Evolutionary conservation across 2,113 vertebrate genomes (phyloP).

Genomic region (Epinephelus lanceolatus): DNA sequence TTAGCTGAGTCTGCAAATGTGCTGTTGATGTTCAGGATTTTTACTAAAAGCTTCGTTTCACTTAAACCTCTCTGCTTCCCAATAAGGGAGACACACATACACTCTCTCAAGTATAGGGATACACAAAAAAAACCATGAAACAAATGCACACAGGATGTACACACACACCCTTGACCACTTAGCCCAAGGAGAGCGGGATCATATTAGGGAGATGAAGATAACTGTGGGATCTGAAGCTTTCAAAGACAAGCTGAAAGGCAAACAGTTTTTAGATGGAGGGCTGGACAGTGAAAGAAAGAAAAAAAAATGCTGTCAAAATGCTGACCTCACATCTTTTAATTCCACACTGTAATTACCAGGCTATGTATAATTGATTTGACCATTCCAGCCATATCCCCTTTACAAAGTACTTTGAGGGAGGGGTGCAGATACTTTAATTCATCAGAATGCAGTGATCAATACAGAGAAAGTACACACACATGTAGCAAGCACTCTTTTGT

Average conservation of each 20-base stretch:
- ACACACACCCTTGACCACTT: conserved; percentile 65
- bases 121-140: conserved; percentile 24
- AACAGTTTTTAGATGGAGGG: conserved; percentile 55
- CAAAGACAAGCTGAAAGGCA: conserved; percentile 52
- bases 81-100: conserved; percentile 27
- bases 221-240: conserved; percentile 63
- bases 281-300: conserved; percentile 21
- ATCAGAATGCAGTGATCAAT: conserved; percentile 70
- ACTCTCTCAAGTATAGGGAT: conserved; percentile 26
- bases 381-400: conserved; percentile 75
- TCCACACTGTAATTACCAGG: conserved; percentile 84
- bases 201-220: conserved; percentile 49
- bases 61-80: conserved; percentile 69
- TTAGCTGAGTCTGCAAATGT: conserved; percentile 82
- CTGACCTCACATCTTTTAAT: conserved; percentile 86
- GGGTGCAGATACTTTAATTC: conserved; percentile 76
- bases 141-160: conserved; percentile 50
- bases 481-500: background rate
- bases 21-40: conserved; percentile 77
- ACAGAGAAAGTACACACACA: conserved; percentile 24
- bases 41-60: conserved; percentile 86
- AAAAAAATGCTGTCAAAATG: conserved; percentile 57
- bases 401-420: conserved; percentile 80
- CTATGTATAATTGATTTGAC: conserved; percentile 85
- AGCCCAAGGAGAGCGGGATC: conserved; percentile 47